Percentiles rank a stretch among this genome's conserved stretches.
These are phyloP conservation scores for Archivesica marissinica DNA, from an alignment of 1,140 invertebrate species.

Conservation along the genomic window DNA sequence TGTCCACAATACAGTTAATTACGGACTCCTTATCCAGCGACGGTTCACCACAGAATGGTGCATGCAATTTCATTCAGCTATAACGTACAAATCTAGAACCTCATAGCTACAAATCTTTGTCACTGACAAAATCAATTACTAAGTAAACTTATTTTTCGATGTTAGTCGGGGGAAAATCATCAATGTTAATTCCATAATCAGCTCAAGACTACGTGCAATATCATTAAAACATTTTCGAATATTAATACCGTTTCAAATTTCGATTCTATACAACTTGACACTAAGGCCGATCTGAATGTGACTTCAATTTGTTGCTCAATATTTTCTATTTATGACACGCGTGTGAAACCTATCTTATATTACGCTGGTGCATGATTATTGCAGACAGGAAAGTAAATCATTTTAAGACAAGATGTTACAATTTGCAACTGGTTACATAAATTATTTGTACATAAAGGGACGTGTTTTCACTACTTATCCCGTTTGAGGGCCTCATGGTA, in stretches of 20 bases:
- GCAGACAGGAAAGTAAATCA: neutral
- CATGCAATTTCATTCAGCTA: conserved; percentile 27
- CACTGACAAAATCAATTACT: conserved; percentile 15
- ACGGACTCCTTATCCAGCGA: conserved; percentile 18
- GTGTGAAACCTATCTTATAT: neutral
- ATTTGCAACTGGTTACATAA: too few species aligned
- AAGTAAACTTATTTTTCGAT: conserved; percentile 20
- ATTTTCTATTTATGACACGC: neutral
- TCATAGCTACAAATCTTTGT: conserved; percentile 21
- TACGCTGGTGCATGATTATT: neutral
- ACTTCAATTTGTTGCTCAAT: too few species aligned
- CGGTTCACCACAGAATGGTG: neutral
- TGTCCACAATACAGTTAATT: conserved; percentile 27
- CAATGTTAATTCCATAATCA: conserved; percentile 11
- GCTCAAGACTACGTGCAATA: neutral
- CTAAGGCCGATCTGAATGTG: too few species aligned
- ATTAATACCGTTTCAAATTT: neutral
- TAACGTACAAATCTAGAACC: conserved; percentile 15
- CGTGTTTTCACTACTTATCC: too few species aligned
- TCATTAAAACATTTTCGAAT: conserved; percentile 35
- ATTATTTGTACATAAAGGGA: too few species aligned
- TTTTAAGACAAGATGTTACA: too few species aligned
- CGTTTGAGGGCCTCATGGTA: too few species aligned
- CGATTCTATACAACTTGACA: neutral
- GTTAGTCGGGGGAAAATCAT: neutral